These are phyloP conservation scores for Aricia artaxerxes DNA, from an alignment of 2,888 invertebrate genomes.

Conservation along the genomic window DNA sequence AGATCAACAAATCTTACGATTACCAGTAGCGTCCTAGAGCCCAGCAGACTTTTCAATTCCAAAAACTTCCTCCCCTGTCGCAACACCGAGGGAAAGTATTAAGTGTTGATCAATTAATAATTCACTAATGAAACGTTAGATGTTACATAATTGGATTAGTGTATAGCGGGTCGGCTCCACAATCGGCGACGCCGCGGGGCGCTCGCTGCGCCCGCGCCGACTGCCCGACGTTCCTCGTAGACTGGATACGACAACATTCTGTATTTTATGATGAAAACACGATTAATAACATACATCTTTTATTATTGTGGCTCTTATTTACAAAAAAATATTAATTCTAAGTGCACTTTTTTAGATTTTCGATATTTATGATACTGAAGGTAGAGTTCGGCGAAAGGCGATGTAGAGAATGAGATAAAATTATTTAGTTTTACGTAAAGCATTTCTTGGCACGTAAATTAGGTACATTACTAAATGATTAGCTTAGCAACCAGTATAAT, in stretches of 20 bases:
- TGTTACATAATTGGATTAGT: constrained; percentile 76
- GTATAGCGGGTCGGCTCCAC: constrained; percentile 56
- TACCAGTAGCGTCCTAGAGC: not conserved
- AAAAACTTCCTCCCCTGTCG: not conserved
- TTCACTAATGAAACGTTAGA: constrained; percentile 62
- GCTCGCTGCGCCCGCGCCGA: constrained; percentile 66
- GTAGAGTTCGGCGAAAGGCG: not conserved
- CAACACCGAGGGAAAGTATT: not conserved
- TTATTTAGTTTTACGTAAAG: not conserved
- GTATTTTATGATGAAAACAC: not conserved
- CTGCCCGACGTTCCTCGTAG: constrained; percentile 48
- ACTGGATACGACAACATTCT: constrained; percentile 46
- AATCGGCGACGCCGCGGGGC: constrained; percentile 71
- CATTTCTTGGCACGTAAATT: no score
- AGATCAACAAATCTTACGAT: not conserved
- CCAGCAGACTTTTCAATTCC: not conserved
- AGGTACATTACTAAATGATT: no score
- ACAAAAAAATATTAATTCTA: not conserved
- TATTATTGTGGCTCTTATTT: not conserved
- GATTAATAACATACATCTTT: not conserved
- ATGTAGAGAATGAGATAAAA: not conserved
- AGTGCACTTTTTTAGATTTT: no score
- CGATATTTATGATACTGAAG: not conserved
- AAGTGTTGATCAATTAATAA: constrained; percentile 56
- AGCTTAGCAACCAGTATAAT: not conserved